phyloP scores from a whole-genome alignment of 2,888 invertebrate species.

The Athalia cordata region DNA sequence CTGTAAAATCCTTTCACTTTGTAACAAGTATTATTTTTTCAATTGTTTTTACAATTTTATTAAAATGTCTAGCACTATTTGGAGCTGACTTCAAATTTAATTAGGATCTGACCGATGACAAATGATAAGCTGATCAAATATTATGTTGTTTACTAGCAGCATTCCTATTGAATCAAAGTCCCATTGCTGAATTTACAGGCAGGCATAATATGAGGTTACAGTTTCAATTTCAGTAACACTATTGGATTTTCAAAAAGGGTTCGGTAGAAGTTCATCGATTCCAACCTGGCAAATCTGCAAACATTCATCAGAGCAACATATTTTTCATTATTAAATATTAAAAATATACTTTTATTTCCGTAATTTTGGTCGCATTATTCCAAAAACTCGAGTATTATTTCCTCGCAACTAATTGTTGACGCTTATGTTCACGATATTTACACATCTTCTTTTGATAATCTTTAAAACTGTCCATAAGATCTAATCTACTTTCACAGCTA shows the following conservation, averaged over 20 bases:
- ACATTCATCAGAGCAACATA: background rate
- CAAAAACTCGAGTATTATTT: background rate
- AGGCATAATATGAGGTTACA: background rate
- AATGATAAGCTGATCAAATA: slow-evolving; percentile 3
- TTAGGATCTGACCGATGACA: slow-evolving; percentile 4
- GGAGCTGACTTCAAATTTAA: slow-evolving; percentile 8
- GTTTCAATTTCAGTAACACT: background rate
- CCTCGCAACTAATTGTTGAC: background rate
- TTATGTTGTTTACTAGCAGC: background rate
- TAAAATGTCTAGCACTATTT: slow-evolving; percentile 19
- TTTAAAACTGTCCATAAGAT: background rate
- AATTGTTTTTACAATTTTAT: slow-evolving; percentile 28
- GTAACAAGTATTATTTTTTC: background rate
- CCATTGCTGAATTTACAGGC: background rate
- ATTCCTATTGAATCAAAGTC: background rate
- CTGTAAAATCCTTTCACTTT: slow-evolving; percentile 2
- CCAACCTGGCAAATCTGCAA: background rate
- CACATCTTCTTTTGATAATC: background rate
- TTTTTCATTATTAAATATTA: slow-evolving; percentile 1
- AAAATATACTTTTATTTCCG: slow-evolving; percentile 1
- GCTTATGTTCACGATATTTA: background rate
- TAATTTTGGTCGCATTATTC: background rate
- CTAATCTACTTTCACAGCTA: slow-evolving; percentile 1
- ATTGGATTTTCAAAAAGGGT: background rate
- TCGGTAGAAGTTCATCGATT: background rate